Evolutionary conservation across 2,797 vertebrate species (phyloP).

Genomic region (Heteromormyrus szaboi): DNA sequence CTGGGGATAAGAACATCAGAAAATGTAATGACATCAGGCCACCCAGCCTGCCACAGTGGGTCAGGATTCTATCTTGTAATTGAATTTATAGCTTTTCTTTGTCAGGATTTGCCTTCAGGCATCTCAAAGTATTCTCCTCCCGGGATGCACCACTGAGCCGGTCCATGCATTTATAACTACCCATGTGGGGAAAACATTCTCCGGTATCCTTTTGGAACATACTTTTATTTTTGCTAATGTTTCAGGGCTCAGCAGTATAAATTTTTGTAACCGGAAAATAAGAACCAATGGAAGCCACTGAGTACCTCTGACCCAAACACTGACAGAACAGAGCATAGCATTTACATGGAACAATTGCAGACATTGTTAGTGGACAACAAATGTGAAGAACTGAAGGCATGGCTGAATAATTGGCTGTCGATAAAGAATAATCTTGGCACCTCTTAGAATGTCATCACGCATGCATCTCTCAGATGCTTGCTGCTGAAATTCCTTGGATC

Average conservation of each 20-base stretch:
- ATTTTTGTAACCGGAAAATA: background rate
- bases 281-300: background rate
- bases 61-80: slow-evolving; percentile 4
- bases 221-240: background rate
- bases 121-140: background rate
- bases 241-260: background rate
- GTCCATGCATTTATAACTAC: background rate
- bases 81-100: slow-evolving; percentile 1
- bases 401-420: background rate
- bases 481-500: slow-evolving; percentile 22
- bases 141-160: background rate
- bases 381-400: slow-evolving; percentile 6
- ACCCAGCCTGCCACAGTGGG: background rate
- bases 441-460: slow-evolving; percentile 2
- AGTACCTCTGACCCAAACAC: background rate
- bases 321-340: background rate
- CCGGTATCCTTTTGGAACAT: background rate
- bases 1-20: background rate
- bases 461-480: background rate
- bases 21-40: slow-evolving; percentile 11
- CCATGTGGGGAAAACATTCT: background rate
- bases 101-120: background rate
- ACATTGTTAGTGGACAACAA: background rate
- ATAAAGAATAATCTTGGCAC: slow-evolving; percentile 17
- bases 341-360: background rate